phyloP scores from a whole-genome alignment of 2,888 invertebrate species.

The Cheilosia soror region DNA sequence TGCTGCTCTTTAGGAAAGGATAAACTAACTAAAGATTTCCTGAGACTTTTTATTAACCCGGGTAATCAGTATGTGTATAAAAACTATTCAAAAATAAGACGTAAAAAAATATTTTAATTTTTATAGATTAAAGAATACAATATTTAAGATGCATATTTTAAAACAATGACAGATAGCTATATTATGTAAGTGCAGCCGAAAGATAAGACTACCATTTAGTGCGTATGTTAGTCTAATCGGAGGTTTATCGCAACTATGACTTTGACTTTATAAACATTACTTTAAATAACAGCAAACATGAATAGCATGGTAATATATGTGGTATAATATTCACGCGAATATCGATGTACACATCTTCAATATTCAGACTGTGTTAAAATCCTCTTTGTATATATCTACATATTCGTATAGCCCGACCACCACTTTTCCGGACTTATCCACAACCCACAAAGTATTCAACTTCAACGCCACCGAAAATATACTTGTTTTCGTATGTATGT shows the following conservation, averaged over 20 bases:
- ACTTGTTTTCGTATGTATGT: conserved; percentile 4
- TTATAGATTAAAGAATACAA: no score
- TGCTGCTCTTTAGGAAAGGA: no score
- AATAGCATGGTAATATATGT: background rate
- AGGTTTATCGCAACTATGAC: background rate
- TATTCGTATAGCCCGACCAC: conserved; percentile 2
- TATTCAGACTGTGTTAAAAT: conserved; percentile 36
- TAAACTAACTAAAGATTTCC: no score
- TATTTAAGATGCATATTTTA: no score
- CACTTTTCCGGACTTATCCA: conserved; percentile 11
- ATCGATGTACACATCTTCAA: conserved; percentile 32
- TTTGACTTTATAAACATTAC: background rate
- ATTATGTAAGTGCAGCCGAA: background rate
- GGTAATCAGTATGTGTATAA: no score
- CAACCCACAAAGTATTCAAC: conserved; percentile 23
- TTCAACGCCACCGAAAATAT: conserved; percentile 1
- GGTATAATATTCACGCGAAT: conserved; percentile 36
- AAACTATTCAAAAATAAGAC: no score
- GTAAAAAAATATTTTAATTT: no score
- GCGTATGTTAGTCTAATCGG: background rate
- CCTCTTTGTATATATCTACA: conserved; percentile 11
- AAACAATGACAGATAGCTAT: no score
- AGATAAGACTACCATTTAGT: background rate
- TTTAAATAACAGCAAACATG: background rate
- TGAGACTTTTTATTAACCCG: no score